Evolutionary conservation across 1,140 invertebrate species (phyloP).

Genomic region (Bradysia coprophila): DNA sequence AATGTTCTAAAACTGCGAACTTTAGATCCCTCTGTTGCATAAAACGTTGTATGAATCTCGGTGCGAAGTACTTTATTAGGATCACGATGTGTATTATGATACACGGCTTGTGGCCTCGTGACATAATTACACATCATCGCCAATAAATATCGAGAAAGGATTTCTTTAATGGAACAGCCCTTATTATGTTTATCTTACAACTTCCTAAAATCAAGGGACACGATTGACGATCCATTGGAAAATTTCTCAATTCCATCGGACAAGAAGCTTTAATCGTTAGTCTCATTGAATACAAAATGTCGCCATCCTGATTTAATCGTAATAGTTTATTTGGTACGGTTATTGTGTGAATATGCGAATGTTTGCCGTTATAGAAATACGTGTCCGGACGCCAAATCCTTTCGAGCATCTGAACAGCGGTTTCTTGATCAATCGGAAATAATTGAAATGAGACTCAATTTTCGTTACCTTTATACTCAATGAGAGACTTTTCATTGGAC

Average conservation of each 20-base stretch:
- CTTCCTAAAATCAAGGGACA: slow-evolving; percentile 87
- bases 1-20: no score
- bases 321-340: slow-evolving; percentile 89
- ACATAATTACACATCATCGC: no score
- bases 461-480: slow-evolving; percentile 51
- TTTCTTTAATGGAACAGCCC: not conserved
- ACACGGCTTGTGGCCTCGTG: no score
- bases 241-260: slow-evolving; percentile 89
- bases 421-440: no score
- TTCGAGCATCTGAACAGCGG: slow-evolving; percentile 54
- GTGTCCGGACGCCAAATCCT: slow-evolving; percentile 92
- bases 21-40: no score
- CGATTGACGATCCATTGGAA: slow-evolving; percentile 90
- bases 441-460: no score
- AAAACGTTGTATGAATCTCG: no score
- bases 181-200: slow-evolving; percentile 49
- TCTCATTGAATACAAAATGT: slow-evolving; percentile 88
- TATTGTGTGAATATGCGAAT: slow-evolving; percentile 87
- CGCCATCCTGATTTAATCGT: slow-evolving; percentile 71
- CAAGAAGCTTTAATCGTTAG: slow-evolving; percentile 94
- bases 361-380: slow-evolving; percentile 83
- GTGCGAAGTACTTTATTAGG: no score
- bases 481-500: slow-evolving; percentile 61
- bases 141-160: no score
- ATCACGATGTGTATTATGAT: no score